Base-by-base conservation (phyloP, 1,140 invertebrate genomes). In the Cyphomyrmex costatus region DNA sequence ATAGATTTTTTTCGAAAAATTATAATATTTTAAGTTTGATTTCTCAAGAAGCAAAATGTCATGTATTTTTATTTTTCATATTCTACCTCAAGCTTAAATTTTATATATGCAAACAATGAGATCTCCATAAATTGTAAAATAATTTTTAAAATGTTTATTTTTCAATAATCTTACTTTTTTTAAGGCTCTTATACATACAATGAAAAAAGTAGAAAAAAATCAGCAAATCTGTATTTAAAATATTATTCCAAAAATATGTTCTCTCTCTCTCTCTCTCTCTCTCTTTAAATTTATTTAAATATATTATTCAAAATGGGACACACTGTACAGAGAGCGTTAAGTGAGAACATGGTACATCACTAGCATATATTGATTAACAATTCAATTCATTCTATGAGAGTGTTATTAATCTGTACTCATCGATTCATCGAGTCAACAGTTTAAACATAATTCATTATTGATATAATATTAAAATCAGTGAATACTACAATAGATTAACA, bases 361-460 rank as follows among this genome's bases (percentile, higher is more conserved):
- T 10, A 76, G 42, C 42, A 30, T 24, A 5, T 46, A 49, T 49
- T 49, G 19, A 58, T 83, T 60, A 74, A 83, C 14, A 74, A 58
- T 60, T 74, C 21, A 42, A 80, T 61, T 60, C 7, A 8, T 8
- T 2, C 3, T 19, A 30, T 24, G 30, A 61, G n/a, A 6, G 19
- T n/a, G 49, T 80, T 71, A 27, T 70, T 82, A 73, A 73, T 73
- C 66, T 46, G 3, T 19, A 60, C 14, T 73, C 14, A 36, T 71
- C 66, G 3, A 46, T 46, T 21, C 2, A 80, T n/a, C 19, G 63
- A 49, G 63, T 80, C 12, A 36, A 60, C 61, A 33, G 49, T 46
- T n/a, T 74, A 61, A 49, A 73, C 27, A 42, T 42, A 83, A 83
- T 73, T 83, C 60, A 83, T 33, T 83, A 49, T 49, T 60, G 27